Conservation (phyloP, 2,113 vertebrate genomes). For the Galeopterus variegatus region DNA sequence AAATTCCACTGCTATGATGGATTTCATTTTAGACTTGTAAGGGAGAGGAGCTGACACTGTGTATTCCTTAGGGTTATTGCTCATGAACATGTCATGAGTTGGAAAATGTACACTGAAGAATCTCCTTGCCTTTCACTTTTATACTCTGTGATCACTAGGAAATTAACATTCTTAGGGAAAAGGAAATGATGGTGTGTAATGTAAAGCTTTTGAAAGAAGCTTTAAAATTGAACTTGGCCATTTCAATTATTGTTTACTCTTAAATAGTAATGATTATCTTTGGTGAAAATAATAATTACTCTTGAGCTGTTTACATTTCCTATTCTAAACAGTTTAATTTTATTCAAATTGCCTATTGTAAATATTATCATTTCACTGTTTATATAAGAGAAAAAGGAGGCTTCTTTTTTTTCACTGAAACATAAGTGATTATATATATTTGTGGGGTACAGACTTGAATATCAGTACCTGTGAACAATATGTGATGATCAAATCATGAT, state of each 20-base stretch:
- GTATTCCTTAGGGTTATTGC: neutral
- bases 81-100: conserved; percentile 30
- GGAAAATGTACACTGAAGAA: conserved; percentile 12
- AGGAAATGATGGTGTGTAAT: neutral
- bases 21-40: neutral
- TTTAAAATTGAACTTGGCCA: neutral
- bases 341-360: conserved; percentile 49
- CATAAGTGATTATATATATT: no score
- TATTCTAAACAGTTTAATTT: conserved; percentile 34
- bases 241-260: neutral
- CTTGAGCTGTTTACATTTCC: conserved; percentile 26
- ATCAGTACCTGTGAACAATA: no score
- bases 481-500: no score
- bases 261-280: neutral
- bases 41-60: neutral
- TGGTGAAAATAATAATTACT: conserved; percentile 54
- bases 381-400: neutral
- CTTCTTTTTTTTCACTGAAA: neutral
- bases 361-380: conserved; percentile 13
- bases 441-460: no score
- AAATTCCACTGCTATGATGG: neutral
- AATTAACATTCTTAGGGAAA: conserved; percentile 25
- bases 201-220: neutral
- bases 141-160: conserved; percentile 4
- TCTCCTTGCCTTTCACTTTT: conserved; percentile 47